These are phyloP conservation scores for Cosmorhoe ocellata DNA, from an alignment of 2,888 invertebrate species.

Conservation along the genomic window DNA sequence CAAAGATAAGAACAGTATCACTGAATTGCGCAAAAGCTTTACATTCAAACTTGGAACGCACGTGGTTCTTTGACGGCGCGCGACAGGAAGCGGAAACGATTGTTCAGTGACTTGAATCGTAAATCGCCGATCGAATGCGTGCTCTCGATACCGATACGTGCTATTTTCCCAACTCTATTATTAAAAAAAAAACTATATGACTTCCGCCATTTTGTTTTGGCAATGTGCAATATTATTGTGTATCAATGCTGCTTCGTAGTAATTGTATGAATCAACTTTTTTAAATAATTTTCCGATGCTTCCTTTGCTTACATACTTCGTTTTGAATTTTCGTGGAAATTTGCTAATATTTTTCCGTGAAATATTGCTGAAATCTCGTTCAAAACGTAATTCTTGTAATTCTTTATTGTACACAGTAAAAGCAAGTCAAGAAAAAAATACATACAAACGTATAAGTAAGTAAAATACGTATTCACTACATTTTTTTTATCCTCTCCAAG, in stretches of 20 bases:
- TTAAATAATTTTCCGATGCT: conserved; percentile 1
- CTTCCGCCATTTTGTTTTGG: conserved; percentile 22
- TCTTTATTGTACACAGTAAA: too few relatives aligned
- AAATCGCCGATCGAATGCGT: conserved; percentile 51
- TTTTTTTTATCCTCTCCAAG: too few relatives aligned
- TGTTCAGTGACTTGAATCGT: conserved; percentile 64
- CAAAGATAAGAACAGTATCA: background rate
- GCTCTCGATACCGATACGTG: conserved; percentile 31
- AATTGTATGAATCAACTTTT: conserved; percentile 20
- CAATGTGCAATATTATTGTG: conserved; percentile 16
- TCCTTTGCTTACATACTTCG: too few relatives aligned
- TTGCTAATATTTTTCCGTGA: background rate
- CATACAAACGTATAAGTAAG: too few relatives aligned
- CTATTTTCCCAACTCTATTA: conserved; percentile 37
- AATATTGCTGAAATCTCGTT: background rate
- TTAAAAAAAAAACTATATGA: conserved; percentile 12
- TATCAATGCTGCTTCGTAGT: conserved; percentile 12
- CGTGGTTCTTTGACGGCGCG: conserved; percentile 47
- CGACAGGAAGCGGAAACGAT: conserved; percentile 74
- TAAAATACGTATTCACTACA: too few relatives aligned
- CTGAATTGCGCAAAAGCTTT: conserved; percentile 18
- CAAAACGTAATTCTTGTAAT: too few relatives aligned
- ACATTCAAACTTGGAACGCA: conserved; percentile 42
- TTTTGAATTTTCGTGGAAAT: background rate
- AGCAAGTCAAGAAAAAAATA: too few relatives aligned